Evolutionary conservation across 2,888 invertebrate genomes (phyloP).

Genomic region (Allacma fusca): DNA sequence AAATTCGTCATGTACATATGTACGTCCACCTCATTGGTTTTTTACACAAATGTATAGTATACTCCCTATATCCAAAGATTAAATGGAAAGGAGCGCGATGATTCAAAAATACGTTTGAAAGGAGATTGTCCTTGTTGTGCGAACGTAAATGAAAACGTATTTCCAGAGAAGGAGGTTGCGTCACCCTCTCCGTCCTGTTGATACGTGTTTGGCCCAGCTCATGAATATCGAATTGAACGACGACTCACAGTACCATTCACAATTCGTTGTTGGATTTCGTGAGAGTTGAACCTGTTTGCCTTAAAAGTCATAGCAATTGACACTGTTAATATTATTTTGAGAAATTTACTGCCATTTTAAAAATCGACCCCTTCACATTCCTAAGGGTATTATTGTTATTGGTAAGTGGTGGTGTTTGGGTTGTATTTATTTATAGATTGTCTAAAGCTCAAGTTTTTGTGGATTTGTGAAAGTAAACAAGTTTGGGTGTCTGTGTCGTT

Average conservation of each 20-base stretch:
- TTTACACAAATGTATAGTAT: too few relatives aligned
- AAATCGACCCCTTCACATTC: too few relatives aligned
- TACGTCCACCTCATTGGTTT: too few relatives aligned
- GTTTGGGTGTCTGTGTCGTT: neutral
- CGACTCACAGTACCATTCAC: neutral
- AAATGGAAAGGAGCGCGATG: neutral
- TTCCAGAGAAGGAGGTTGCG: neutral
- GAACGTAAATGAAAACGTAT: neutral
- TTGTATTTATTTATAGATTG: neutral
- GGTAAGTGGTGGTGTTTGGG: neutral
- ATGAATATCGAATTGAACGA: neutral
- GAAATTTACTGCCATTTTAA: too few relatives aligned
- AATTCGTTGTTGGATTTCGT: too few relatives aligned
- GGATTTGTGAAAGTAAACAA: slow-evolving; percentile 1
- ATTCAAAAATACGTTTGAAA: slow-evolving; percentile 21
- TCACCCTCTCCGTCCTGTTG: neutral
- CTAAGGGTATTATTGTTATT: neutral
- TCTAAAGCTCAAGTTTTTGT: neutral
- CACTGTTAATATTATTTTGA: too few relatives aligned
- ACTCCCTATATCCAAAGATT: too few relatives aligned
- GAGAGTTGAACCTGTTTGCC: too few relatives aligned
- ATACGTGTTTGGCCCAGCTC: neutral
- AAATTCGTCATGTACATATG: too few relatives aligned
- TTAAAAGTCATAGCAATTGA: too few relatives aligned
- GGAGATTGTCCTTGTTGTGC: neutral